These are phyloP conservation scores for Mythimna pallens DNA, from an alignment of 2,888 invertebrate genomes.

Conservation along the genomic window DNA sequence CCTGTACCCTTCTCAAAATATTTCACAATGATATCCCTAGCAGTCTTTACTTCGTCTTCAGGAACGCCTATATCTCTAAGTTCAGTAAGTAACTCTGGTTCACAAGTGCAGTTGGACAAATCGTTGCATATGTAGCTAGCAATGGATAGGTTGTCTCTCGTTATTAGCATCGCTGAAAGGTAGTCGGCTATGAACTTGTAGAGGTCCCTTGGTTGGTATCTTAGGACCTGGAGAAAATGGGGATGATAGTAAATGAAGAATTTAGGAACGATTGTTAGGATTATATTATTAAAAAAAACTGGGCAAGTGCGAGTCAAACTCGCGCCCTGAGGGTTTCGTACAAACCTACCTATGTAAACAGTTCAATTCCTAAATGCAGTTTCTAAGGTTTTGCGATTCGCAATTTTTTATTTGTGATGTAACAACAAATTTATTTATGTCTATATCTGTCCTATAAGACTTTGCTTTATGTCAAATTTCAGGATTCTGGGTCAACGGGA, in stretches of 20 bases:
- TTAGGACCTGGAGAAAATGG: conserved; percentile 87
- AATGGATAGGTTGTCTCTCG: conserved; percentile 90
- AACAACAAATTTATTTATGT: too few species aligned
- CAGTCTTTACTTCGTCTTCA: conserved; percentile 66
- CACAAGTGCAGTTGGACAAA: conserved; percentile 69
- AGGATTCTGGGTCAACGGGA: too few species aligned
- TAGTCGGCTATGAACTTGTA: conserved; percentile 93
- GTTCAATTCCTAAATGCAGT: too few species aligned
- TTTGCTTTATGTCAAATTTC: too few species aligned
- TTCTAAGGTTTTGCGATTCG: too few species aligned
- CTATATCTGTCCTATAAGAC: too few species aligned
- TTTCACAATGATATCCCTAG: conserved; percentile 69
- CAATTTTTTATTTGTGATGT: too few species aligned
- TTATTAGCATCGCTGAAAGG: conserved; percentile 91
- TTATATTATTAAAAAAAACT: too few species aligned
- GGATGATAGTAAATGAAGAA: not conserved
- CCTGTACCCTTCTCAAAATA: conserved; percentile 72
- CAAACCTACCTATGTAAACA: too few species aligned
- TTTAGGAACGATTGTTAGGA: not conserved
- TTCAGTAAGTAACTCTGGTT: conserved; percentile 73
- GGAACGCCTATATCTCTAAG: conserved; percentile 72
- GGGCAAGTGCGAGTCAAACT: too few species aligned
- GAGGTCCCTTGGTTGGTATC: conserved; percentile 92
- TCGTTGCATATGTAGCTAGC: conserved; percentile 74
- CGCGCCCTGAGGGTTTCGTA: too few species aligned